Evolutionary conservation across 2,888 invertebrate genomes (phyloP).

Genomic region (Ochropacha duplaris): DNA sequence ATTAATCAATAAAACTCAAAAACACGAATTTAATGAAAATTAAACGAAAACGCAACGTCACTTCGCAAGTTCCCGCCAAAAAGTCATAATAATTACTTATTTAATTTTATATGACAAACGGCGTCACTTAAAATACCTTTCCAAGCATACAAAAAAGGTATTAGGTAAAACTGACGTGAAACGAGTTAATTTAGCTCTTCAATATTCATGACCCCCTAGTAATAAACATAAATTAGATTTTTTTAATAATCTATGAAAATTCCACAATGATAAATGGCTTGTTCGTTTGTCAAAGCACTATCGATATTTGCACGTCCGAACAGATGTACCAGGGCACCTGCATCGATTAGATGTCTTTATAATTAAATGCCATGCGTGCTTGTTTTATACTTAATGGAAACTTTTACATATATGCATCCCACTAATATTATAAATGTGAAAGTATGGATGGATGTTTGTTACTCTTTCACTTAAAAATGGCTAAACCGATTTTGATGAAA

Average conservation of each 20-base stretch:
- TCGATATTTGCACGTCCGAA: background rate
- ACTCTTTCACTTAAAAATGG: too few relatives aligned
- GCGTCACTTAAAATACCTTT: too few relatives aligned
- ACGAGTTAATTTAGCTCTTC: background rate
- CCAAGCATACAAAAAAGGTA: background rate
- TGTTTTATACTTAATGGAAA: background rate
- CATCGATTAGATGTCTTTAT: background rate
- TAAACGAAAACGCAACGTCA: too few relatives aligned
- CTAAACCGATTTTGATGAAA: too few relatives aligned
- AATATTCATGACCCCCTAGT: background rate
- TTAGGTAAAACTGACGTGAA: background rate
- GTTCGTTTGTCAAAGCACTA: background rate
- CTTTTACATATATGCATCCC: background rate
- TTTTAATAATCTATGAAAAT: background rate
- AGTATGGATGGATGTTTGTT: too few relatives aligned
- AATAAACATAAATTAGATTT: background rate
- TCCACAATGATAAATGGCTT: background rate
- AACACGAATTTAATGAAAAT: too few relatives aligned
- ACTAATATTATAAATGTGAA: too few relatives aligned
- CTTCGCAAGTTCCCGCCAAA: too few relatives aligned
- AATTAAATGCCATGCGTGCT: background rate
- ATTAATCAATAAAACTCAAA: too few relatives aligned
- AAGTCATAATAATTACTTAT: too few relatives aligned
- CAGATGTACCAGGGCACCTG: background rate
- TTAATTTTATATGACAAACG: too few relatives aligned